phyloP scores from a whole-genome alignment of 2,888 invertebrate genomes.

The Eucera pruinosa region DNA sequence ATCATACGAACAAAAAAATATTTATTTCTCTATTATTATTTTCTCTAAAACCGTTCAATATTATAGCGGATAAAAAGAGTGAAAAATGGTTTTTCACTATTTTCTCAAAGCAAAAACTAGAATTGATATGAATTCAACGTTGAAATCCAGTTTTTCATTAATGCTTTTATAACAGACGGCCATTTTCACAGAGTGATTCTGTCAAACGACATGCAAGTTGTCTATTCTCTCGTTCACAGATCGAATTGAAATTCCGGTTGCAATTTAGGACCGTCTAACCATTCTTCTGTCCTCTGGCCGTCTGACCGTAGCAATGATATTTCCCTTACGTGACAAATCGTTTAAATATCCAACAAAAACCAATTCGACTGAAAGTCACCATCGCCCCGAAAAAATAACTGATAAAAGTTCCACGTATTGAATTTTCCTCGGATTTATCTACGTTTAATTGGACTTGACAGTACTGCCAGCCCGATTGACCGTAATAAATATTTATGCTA shows the following conservation, averaged over 20 bases:
- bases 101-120: not conserved
- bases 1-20: too few relatives aligned
- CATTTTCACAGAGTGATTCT: slow-evolving; percentile 20
- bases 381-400: not conserved
- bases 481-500: too few relatives aligned
- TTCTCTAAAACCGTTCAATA: too few relatives aligned
- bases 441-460: not conserved
- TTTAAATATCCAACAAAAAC: slow-evolving; percentile 40
- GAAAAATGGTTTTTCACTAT: not conserved
- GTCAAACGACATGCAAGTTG: slow-evolving; percentile 32
- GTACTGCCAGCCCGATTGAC: not conserved
- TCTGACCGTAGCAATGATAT: slow-evolving; percentile 12
- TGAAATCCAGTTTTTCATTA: slow-evolving; percentile 32
- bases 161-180: slow-evolving; percentile 13
- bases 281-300: not conserved
- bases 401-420: slow-evolving; percentile 10
- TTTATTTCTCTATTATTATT: too few relatives aligned
- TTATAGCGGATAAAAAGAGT: not conserved
- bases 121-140: not conserved
- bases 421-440: not conserved
- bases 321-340: slow-evolving; percentile 44
- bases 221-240: slow-evolving; percentile 36
- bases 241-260: slow-evolving; percentile 46
- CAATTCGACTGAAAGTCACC: slow-evolving; percentile 23
- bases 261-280: slow-evolving; percentile 34